Conservation (phyloP, 1,140 invertebrate species). For the Nasonia vitripennis region DNA sequence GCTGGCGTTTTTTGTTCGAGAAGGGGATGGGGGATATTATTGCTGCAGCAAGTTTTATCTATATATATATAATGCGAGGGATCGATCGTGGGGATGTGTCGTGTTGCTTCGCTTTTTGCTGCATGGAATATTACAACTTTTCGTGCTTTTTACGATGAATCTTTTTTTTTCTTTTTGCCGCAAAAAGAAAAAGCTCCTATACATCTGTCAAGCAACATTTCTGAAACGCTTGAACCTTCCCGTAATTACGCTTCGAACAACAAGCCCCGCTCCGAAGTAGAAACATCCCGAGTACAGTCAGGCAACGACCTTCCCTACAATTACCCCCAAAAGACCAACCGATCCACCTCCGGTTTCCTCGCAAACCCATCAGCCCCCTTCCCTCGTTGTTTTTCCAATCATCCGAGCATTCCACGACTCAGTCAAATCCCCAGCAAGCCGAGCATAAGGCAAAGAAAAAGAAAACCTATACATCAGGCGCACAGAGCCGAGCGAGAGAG, state of each 20-base stretch:
- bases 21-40: not conserved
- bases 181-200: too few species aligned
- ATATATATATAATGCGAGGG: not conserved
- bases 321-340: not conserved
- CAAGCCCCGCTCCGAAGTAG: too few species aligned
- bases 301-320: not conserved
- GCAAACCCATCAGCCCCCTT: too few species aligned
- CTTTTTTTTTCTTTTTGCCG: not conserved
- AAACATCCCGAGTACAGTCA: not conserved
- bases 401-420: not conserved
- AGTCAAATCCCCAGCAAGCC: not conserved
- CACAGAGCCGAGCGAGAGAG: not conserved
- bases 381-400: not conserved
- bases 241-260: too few species aligned
- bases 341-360: too few species aligned
- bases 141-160: too few species aligned
- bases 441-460: not conserved
- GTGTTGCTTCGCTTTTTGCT: not conserved
- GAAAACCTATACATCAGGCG: not conserved
- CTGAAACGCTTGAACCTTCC: too few species aligned
- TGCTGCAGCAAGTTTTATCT: not conserved
- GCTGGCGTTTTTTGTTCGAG: too few species aligned
- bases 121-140: not conserved
- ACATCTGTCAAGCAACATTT: too few species aligned
- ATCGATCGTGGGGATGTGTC: not conserved